phyloP scores from a whole-genome alignment of 2,797 vertebrate genomes.

The Helarctos malayanus region DNA sequence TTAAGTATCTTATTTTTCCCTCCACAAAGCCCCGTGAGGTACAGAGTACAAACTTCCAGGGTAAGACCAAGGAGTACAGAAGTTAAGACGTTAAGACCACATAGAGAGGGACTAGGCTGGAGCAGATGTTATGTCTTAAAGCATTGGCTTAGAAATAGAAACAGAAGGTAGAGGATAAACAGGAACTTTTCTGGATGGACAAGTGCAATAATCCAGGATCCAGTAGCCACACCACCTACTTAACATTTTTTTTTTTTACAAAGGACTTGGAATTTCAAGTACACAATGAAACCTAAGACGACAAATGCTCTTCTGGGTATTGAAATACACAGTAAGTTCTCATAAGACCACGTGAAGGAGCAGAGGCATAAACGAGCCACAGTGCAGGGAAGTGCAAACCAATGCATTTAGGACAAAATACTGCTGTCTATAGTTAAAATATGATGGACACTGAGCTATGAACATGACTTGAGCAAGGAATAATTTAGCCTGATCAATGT shows the following conservation, averaged over 20 bases:
- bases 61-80: not conserved
- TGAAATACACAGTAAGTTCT: not conserved
- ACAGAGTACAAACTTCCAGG: not conserved
- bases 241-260: slow-evolving; percentile 25
- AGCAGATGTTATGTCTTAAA: slow-evolving; percentile 56
- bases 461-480: not conserved
- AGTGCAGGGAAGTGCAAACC: not conserved
- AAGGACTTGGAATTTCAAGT: slow-evolving; percentile 65
- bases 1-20: not conserved
- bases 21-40: not conserved
- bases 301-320: not conserved
- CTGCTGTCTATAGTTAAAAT: slow-evolving; percentile 19
- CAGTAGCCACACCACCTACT: slow-evolving; percentile 53
- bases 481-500: slow-evolving; percentile 45
- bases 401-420: not conserved
- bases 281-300: slow-evolving; percentile 52
- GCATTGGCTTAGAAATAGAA: slow-evolving; percentile 50
- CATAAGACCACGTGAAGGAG: not conserved
- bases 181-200: slow-evolving; percentile 64
- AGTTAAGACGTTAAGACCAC: slow-evolving; percentile 39
- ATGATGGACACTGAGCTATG: not conserved
- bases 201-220: slow-evolving; percentile 64
- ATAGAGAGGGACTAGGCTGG: not conserved
- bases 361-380: slow-evolving; percentile 1
- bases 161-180: slow-evolving; percentile 64